A percentile compares a stretch with the other conserved stretches of the same genome.
Conservation (phyloP, 2,113 vertebrate genomes). For the Tauraco erythrolophus region DNA sequence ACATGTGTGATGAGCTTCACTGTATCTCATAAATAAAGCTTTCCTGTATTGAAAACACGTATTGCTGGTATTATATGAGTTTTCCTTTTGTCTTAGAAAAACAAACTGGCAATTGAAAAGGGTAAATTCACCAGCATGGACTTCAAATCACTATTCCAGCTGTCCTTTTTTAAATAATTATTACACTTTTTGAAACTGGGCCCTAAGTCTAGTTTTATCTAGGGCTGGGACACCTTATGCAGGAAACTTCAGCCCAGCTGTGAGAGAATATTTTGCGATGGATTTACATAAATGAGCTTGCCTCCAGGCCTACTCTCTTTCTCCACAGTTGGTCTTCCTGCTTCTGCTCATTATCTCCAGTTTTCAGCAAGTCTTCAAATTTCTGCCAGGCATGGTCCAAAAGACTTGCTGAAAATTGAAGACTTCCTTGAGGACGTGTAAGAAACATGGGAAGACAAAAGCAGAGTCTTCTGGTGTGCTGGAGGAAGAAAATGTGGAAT, state of each 20-base stretch:
- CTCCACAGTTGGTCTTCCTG: neutral
- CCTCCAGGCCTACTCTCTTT: neutral
- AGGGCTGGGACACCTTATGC: neutral
- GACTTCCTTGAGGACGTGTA: neutral
- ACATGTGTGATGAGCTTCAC: neutral
- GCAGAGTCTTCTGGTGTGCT: neutral
- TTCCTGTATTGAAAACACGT: neutral
- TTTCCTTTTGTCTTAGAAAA: neutral
- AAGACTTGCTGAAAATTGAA: neutral
- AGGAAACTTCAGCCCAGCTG: neutral
- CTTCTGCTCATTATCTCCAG: neutral
- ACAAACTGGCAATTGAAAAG: neutral
- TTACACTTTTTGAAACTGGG: neutral
- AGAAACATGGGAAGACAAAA: neutral
- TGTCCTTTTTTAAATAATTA: neutral
- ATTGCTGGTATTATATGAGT: neutral
- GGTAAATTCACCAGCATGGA: neutral
- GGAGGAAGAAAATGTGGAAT: neutral
- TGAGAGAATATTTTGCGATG: neutral
- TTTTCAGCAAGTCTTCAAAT: neutral
- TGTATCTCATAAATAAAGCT: neutral
- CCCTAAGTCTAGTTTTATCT: neutral
- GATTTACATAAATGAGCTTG: slow-evolving; percentile 29
- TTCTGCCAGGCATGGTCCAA: neutral
- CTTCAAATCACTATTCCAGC: neutral